Evolutionary conservation across 2,797 vertebrate species (phyloP), one percentile per base, ranked within the genome.

Genomic region (Aeoliscus strigatus): DNA sequence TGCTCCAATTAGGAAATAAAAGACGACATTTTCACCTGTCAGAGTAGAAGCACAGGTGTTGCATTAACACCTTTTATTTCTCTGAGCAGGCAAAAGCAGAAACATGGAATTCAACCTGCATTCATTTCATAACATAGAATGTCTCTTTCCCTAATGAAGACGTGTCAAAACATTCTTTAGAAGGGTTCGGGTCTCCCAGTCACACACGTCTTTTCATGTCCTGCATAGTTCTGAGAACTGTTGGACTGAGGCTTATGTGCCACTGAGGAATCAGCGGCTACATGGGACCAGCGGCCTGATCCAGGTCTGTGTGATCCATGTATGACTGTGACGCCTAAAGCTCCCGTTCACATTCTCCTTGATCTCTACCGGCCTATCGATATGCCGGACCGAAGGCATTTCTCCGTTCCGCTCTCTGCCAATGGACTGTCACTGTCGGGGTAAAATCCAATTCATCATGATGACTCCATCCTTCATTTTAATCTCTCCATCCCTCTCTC

Each of bases 401-500:
- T 51, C 42, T 49, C 10, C 45, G 16, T 59, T n/a, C 33, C 29
- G 58, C 14, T 47, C 49, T 51, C 38, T 73, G 80, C 78, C 73
- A 79, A 65, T 48, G 56, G 48, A 42, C 73, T 69, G 75, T 70
- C 76, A 64, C 44, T 48, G 41, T 60, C 70, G 70, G 58, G 70
- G 70, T 27, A 45, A 44, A 44, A 27, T 65, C 58, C 64, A 76
- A 39, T 60, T 44, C 29, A 13, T 77, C 69, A 65, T 35, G 36
- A 78, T 69, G 61, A 66, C 67, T 69, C 49, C 56, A 68, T 77
- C 39, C 44, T 54, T 58, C 51, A 52, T 51, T 53, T 51, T 30
- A 47, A n/a, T 66, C 36, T 48, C 54, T 57, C 55, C 14, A 24
- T 60, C 32, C 48, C 12, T 36, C 24, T 46, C 25, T 49, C 15